Evolutionary conservation across 2,797 vertebrate species (phyloP).

Genomic region (Fistularia tabacaria): DNA sequence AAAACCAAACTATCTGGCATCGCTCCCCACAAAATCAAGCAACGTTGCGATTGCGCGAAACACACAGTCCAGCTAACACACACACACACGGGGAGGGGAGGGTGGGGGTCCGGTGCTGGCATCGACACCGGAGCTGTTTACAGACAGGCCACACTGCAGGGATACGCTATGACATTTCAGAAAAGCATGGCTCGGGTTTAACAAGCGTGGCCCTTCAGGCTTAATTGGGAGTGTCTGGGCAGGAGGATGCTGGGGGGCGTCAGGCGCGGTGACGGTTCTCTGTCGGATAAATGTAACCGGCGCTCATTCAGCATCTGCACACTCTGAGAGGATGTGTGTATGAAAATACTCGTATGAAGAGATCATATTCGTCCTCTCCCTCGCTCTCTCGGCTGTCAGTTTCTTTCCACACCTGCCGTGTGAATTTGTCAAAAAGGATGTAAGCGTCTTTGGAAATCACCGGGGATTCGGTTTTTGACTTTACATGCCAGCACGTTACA

Average conservation of each 20-base stretch:
- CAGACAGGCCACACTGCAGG: constrained; percentile 60
- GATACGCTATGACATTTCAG: constrained; percentile 69
- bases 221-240: constrained; percentile 64
- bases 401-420: too few relatives aligned
- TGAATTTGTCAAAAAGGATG: too few relatives aligned
- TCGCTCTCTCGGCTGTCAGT: too few relatives aligned
- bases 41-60: constrained; percentile 29
- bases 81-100: constrained; percentile 41
- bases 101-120: constrained; percentile 42
- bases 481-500: too few relatives aligned
- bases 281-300: too few relatives aligned
- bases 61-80: constrained; percentile 39
- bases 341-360: too few relatives aligned
- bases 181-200: constrained; percentile 68
- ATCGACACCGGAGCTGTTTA: constrained; percentile 57
- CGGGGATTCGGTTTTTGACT: too few relatives aligned
- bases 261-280: too few relatives aligned
- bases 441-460: too few relatives aligned
- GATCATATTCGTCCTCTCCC: too few relatives aligned
- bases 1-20: constrained; percentile 12
- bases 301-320: constrained; percentile 26
- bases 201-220: constrained; percentile 59
- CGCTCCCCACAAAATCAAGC: constrained; percentile 14
- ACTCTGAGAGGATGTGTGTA: not conserved
- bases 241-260: constrained; percentile 1